phyloP scores from a whole-genome alignment of 2,113 vertebrate genomes.

The Sardina pilchardus region DNA sequence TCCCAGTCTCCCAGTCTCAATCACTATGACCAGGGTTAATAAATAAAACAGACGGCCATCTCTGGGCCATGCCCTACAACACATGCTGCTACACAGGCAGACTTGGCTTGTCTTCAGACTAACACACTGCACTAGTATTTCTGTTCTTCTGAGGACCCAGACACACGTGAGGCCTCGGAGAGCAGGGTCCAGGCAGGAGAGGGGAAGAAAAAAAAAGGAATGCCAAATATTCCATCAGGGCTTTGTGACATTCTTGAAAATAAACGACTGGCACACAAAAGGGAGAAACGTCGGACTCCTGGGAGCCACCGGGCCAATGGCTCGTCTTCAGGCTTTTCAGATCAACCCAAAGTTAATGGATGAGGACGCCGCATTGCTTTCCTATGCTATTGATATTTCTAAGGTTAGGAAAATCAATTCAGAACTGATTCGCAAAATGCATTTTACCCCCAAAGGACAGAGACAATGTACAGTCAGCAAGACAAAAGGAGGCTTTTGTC shows the following conservation, averaged over 20 bases:
- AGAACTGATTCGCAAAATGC: constrained; percentile 13
- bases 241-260: constrained; percentile 65
- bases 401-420: constrained; percentile 15
- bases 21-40: constrained; percentile 12
- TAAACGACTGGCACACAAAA: constrained; percentile 14
- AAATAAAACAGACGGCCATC: not conserved
- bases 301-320: not conserved
- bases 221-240: constrained; percentile 63
- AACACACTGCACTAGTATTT: not conserved
- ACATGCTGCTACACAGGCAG: constrained; percentile 31
- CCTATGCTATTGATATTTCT: constrained; percentile 15
- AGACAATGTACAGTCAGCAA: constrained; percentile 7
- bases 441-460: constrained; percentile 2
- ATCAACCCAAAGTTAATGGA: not conserved
- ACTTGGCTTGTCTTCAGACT: constrained; percentile 29
- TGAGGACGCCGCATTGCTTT: not conserved
- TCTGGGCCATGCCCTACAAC: not conserved
- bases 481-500: not conserved
- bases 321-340: not conserved
- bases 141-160: not conserved
- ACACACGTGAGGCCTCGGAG: not conserved
- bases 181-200: not conserved
- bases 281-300: not conserved
- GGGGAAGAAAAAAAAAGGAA: constrained; percentile 49
- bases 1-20: constrained; percentile 1